Base-by-base conservation (phyloP, 2,888 invertebrate species). In the Tanypteryx hageni region DNA sequence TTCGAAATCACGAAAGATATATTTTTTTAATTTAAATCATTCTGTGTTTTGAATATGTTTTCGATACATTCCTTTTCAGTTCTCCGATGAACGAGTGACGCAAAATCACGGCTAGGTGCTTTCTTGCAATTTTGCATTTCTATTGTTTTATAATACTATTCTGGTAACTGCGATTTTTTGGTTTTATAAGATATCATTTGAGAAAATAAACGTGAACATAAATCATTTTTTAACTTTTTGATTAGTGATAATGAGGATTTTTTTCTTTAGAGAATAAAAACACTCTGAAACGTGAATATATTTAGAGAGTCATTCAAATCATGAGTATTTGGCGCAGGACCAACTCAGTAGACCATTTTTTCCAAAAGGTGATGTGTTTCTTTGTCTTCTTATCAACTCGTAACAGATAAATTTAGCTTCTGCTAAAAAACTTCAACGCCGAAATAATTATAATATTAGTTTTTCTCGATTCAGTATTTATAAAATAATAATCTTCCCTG, bases 361-460 rank as follows among this genome's bases (percentile, higher is more conserved):
- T 31, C 61, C 89, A 83, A 83, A 83, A n/a, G 68, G 44, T 89
- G 89, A 44, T 76, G 76, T 76, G 27, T n/a, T 76, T 76, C 22
- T 76, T 22, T 76, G 22, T 76, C 76, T 22, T 76, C 27, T 13
- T 13, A 76, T 13, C 76, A 27, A 76, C 22, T 27, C 76, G 27
- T 13, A 76, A 76, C 76, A 27, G 27, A 76, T 13, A 76, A 76
- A 76, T 76, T 27, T 76, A 22, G 0, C 22, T 27, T 27, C 76
- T 76, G 27, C 76, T 22, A 22, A 22, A 27, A 76, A 27, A 76
- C n/a, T 27, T 22, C 76, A 27, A 44, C n/a, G n/a, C 1, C 44
- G 44, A 44, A 44, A 44, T 5, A 44, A 44, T n/a, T 3, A 44
- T 44, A 3, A 44, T 44, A 44, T 3, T 44, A 44, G 5, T 3